Evolutionary conservation across 2,888 invertebrate genomes (phyloP).

Genomic region (Pycnomerus fuliginosus): DNA sequence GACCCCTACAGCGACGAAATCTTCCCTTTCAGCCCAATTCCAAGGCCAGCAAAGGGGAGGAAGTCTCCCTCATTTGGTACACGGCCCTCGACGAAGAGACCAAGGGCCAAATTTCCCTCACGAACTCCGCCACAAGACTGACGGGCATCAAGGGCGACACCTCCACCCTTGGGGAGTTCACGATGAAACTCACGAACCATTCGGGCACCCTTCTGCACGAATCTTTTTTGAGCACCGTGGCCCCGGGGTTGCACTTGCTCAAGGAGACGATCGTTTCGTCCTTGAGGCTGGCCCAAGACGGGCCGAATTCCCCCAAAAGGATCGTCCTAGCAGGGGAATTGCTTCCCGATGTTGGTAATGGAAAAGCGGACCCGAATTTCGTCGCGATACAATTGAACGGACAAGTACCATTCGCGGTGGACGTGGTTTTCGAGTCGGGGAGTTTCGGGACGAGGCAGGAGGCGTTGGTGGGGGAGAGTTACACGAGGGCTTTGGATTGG

Average conservation of each 20-base stretch:
- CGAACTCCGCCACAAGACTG: constrained; percentile 56
- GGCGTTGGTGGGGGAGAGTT: constrained; percentile 63
- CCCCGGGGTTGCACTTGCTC: constrained; percentile 68
- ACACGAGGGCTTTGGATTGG: constrained; percentile 63
- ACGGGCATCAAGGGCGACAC: constrained; percentile 74
- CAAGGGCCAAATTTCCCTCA: constrained; percentile 58
- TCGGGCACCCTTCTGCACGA: constrained; percentile 63
- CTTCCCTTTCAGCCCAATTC: constrained; percentile 7
- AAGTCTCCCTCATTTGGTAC: constrained; percentile 77
- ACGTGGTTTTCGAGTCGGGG: constrained; percentile 79
- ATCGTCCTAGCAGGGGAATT: constrained; percentile 66
- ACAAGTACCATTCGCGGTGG: constrained; percentile 77
- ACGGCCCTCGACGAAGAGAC: constrained; percentile 75
- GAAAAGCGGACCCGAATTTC: constrained; percentile 66
- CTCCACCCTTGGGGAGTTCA: constrained; percentile 75
- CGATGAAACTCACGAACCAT: constrained; percentile 56
- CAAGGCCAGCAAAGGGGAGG: constrained; percentile 43
- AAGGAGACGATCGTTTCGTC: constrained; percentile 75
- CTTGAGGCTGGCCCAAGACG: constrained; percentile 61
- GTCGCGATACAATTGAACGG: constrained; percentile 76
- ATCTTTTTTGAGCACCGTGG: constrained; percentile 71
- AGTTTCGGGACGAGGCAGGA: constrained; percentile 60
- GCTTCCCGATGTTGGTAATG: constrained; percentile 46
- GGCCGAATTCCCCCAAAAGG: constrained; percentile 54
- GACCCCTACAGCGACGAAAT: too few relatives aligned